Evolutionary conservation across 2,888 invertebrate genomes (phyloP), one percentile per base, ranked within the genome.

Genomic region (Drosophila paranaensis): DNA sequence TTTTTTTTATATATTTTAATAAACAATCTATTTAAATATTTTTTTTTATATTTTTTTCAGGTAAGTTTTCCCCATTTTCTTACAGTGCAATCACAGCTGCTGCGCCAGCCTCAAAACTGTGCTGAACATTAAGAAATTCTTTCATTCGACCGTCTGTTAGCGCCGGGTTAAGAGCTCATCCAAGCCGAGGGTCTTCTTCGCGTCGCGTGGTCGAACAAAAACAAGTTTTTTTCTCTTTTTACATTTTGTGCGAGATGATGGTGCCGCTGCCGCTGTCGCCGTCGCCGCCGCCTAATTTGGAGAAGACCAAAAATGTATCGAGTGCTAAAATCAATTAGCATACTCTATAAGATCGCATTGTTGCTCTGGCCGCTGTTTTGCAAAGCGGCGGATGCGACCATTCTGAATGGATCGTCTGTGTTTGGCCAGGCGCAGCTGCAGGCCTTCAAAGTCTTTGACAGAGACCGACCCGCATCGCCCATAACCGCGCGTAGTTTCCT

Each of bases 301-400:
- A 79, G 67, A 82, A 68, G 71, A 86, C 70, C 72, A 67, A 84
- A 80, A 80, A 84, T 84, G 84, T 80, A 78, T 84, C 87, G 74
- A 74, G 83, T 88, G 88, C 83, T 83, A 77, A 87, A 82, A 79
- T 74, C 83, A 88, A 88, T 87, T 87, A 87, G 86, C 86, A 88
- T 87, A 88, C 75, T 74, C 77, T 74, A 35, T 48, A 74, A 74
- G 74, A 46, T 77, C 58, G 56, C 70, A 46, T 68, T 71, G 68
- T 68, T 72, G 45, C 56, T 72, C 45, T 61, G 53, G 53, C 39
- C 70, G 54, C 72, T 79, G 71, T 74, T 69, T 77, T 54, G 54
- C 51, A 46, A 27, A 20, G 56, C 51, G 39, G 33, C 58, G 40
- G 51, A 43, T 25, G 48, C 63, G 40, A 58, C 61, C 16, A 6